These are phyloP conservation scores for Liparis tanakae DNA, from an alignment of 2,797 vertebrate genomes.

Conservation along the genomic window DNA sequence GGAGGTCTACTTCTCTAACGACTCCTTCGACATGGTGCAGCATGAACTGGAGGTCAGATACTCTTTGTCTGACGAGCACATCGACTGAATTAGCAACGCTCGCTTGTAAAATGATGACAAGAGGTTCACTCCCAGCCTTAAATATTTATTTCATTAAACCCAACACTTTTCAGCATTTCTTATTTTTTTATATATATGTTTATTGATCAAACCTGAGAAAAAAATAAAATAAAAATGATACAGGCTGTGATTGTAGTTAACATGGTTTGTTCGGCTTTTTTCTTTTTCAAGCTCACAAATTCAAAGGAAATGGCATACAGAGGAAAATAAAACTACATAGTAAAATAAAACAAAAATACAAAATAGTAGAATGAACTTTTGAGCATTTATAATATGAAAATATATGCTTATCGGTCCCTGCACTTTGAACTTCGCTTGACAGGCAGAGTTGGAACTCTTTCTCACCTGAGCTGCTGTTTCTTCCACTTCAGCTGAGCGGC, in stretches of 20 bases:
- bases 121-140: slow-evolving; percentile 9
- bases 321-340: no score
- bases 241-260: no score
- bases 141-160: slow-evolving; percentile 33
- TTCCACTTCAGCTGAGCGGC: slow-evolving; percentile 40
- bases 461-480: slow-evolving; percentile 67
- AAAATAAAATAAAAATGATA: no score
- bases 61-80: slow-evolving; percentile 4
- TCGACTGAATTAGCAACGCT: slow-evolving; percentile 36
- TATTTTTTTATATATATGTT: no score
- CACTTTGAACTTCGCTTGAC: slow-evolving; percentile 61
- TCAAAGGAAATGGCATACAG: no score
- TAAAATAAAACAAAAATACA: no score
- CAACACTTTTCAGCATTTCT: slow-evolving; percentile 36
- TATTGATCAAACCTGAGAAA: no score
- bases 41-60: slow-evolving; percentile 93
- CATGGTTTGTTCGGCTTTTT: no score
- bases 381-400: slow-evolving; percentile 39
- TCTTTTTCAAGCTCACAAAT: no score
- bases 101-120: slow-evolving; percentile 42
- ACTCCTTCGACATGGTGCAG: slow-evolving; percentile 96
- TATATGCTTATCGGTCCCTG: slow-evolving; percentile 17
- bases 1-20: slow-evolving; percentile 94
- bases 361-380: no score
- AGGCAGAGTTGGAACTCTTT: slow-evolving; percentile 53